A percentile compares a stretch with the other conserved stretches of the same genome.
Conservation (phyloP, 2,797 vertebrate genomes). For the Eospalax fontanierii region DNA sequence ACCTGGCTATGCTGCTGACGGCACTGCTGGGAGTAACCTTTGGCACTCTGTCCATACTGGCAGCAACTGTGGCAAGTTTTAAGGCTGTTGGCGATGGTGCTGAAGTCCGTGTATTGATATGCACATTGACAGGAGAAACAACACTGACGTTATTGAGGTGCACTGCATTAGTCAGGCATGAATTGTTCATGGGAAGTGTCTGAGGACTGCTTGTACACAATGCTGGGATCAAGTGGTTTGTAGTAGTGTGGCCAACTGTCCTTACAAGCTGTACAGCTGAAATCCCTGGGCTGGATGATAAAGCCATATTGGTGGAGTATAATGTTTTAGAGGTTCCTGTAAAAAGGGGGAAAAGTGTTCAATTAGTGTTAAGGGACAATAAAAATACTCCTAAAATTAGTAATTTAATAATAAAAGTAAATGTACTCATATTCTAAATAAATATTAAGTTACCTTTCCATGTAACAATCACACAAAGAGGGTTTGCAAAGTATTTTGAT, state of each 20-base stretch:
- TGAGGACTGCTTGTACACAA: constrained; percentile 93
- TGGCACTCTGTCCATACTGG: constrained; percentile 95
- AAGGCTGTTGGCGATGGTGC: constrained; percentile 95
- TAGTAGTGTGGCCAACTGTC: constrained; percentile 93
- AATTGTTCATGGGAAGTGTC: constrained; percentile 94
- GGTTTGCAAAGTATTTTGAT: constrained; percentile 33
- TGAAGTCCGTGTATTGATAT: constrained; percentile 94
- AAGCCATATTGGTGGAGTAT: constrained; percentile 93
- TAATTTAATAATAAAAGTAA: constrained; percentile 47
- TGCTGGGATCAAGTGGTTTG: constrained; percentile 93
- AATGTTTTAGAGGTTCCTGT: constrained; percentile 93
- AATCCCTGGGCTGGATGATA: constrained; percentile 93
- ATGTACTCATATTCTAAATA: constrained; percentile 64
- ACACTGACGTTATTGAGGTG: constrained; percentile 94
- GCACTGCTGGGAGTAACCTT: constrained; percentile 95
- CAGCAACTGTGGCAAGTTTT: constrained; percentile 96
- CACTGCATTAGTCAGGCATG: constrained; percentile 92
- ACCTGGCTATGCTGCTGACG: constrained; percentile 95
- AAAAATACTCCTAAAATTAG: constrained; percentile 50
- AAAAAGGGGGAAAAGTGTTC: constrained; percentile 73
- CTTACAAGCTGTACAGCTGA: constrained; percentile 93
- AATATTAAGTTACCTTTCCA: constrained; percentile 58
- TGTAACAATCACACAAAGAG: neutral
- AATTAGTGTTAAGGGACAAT: constrained; percentile 19
- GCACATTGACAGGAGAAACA: constrained; percentile 94